Conservation (phyloP, 2,113 vertebrate species). For the Calidris pugnax region DNA sequence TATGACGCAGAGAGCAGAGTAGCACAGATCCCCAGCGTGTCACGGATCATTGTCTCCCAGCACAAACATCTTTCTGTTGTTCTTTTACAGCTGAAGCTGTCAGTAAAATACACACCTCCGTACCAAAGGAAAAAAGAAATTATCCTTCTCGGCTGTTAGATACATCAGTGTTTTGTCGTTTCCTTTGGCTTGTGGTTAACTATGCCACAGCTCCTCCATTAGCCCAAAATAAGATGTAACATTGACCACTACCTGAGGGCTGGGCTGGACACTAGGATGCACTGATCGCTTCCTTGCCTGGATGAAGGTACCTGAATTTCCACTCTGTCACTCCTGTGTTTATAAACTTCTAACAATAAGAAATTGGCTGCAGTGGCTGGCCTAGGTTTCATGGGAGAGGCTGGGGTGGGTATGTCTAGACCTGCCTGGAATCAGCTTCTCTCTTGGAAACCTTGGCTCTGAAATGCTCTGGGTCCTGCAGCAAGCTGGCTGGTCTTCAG, state of each 20-base stretch:
- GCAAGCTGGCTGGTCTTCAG: neutral
- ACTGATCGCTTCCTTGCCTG: neutral
- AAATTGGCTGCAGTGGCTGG: neutral
- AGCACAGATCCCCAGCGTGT: neutral
- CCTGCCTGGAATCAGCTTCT: neutral
- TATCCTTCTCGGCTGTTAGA: neutral
- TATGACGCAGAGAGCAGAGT: neutral
- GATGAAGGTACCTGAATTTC: neutral
- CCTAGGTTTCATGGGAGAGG: neutral
- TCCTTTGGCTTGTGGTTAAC: neutral
- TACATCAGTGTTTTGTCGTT: neutral
- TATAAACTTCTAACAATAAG: neutral
- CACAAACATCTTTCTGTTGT: constrained; percentile 26
- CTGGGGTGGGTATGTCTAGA: neutral
- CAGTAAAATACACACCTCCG: neutral
- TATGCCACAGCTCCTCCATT: neutral
- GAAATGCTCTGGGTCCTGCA: neutral
- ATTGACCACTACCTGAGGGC: neutral
- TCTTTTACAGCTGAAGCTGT: constrained; percentile 26
- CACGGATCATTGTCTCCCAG: neutral
- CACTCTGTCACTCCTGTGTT: neutral
- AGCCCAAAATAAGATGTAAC: neutral
- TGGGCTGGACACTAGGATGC: neutral
- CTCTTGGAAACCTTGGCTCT: neutral
- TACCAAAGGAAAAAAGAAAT: neutral